These are phyloP conservation scores for Fragum fragum DNA, from an alignment of 2,888 invertebrate genomes.

Conservation along the genomic window DNA sequence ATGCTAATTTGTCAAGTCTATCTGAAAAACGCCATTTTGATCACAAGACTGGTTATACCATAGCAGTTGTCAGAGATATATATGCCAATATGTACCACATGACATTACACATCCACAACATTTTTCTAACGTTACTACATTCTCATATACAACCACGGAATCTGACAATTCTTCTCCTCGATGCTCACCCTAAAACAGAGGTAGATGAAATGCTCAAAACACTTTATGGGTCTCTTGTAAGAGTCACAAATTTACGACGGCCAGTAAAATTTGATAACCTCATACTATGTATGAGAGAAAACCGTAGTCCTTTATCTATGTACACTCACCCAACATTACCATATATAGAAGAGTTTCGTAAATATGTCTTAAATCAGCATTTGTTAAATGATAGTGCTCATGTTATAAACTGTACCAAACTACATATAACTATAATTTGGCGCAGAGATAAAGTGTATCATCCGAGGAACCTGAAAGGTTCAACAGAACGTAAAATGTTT, in stretches of 20 bases:
- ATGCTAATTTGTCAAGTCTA: neutral
- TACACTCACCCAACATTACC: conserved; percentile 17
- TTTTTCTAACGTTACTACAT: conserved; percentile 45
- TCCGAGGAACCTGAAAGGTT: conserved; percentile 56
- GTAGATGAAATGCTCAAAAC: conserved; percentile 39
- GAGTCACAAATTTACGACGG: conserved; percentile 39
- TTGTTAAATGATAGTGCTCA: neutral
- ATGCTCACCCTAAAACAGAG: conserved; percentile 55
- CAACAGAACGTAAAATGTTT: conserved; percentile 53
- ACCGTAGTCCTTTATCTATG: conserved; percentile 47
- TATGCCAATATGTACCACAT: conserved; percentile 62
- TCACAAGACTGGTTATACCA: conserved; percentile 35
- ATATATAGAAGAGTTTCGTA: conserved; percentile 56
- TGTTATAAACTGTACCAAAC: conserved; percentile 34
- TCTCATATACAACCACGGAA: conserved; percentile 49
- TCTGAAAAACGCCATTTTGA: neutral
- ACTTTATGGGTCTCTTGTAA: conserved; percentile 47
- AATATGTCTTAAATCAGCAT: conserved; percentile 48
- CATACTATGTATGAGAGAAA: conserved; percentile 44
- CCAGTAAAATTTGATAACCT: conserved; percentile 40
- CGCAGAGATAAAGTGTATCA: conserved; percentile 58
- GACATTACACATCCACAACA: conserved; percentile 50
- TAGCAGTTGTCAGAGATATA: conserved; percentile 50
- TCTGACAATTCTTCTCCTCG: conserved; percentile 42
- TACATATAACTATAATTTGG: conserved; percentile 54